Evolutionary conservation across 2,113 vertebrate species (phyloP), one percentile per base, ranked within the genome.

Genomic region (Nymphicus hollandicus): DNA sequence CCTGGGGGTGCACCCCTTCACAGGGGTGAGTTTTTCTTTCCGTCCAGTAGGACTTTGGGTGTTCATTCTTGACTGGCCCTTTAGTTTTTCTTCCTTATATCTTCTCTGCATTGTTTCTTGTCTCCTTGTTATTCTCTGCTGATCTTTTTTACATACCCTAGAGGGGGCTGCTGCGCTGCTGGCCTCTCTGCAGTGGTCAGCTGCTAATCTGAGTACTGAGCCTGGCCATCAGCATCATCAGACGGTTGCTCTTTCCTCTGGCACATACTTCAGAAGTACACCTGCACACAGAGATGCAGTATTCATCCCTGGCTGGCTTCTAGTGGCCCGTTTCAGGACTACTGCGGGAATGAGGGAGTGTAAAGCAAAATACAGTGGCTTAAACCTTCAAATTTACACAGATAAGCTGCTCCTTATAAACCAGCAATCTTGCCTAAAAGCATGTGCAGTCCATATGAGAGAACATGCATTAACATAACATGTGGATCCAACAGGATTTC

Each of bases 141-240:
- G 50, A 73, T 90, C 33, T 14, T 35, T 77, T 49, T 60, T 12
- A 49, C 69, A 77, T 83, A 92, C 91, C 71, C 94, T 96, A 91
- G 95, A 91, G 81, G 72, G 87, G 74, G 50, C 74, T 97, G 56
- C 90, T 82, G 69, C 65, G 61, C 88, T 72, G 5, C 88, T 41
- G 82, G 73, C 73, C 95, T 95, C 68, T 86, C 63, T 50, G 11
- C 74, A 96, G 95, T 27, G 3, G 50, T 90, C 86, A 50, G 96
- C 81, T 86, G 43, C 50, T 60, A 29, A 50, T 80, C 52, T 47
- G 10, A 41, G 70, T 88, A 29, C 13, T 43, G 78, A 94, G 33
- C 60, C 63, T 89, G 80, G 41, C 35, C 58, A 43, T 92, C 65
- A 5, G 73, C 68, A 61, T 55, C 6, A 3, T 49, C 61, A 71